These are phyloP conservation scores for Sander vitreus DNA, from an alignment of 2,113 vertebrate species.

Conservation along the genomic window DNA sequence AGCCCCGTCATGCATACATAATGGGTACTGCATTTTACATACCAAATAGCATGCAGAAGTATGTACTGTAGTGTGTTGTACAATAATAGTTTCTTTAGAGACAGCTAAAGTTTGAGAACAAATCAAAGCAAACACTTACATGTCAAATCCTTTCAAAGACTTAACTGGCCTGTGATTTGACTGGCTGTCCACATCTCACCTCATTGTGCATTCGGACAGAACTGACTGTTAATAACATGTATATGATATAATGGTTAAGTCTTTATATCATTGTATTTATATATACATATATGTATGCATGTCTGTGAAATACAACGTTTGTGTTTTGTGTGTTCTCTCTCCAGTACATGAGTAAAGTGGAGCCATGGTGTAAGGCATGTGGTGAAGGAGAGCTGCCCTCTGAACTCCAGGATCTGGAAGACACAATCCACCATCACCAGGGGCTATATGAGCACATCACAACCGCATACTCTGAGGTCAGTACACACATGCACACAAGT, in stretches of 20 bases:
- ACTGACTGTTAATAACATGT: background rate
- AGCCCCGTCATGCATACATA: background rate
- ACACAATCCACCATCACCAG: constrained; percentile 98
- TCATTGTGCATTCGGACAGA: background rate
- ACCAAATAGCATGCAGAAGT: no score
- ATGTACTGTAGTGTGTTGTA: background rate
- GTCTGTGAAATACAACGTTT: background rate
- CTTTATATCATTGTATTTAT: background rate
- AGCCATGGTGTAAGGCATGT: constrained; percentile 98
- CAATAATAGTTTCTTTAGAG: no score
- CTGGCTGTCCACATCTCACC: background rate
- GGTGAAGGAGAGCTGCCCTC: constrained; percentile 97
- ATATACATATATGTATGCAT: background rate
- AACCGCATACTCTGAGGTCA: constrained; percentile 94
- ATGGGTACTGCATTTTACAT: background rate
- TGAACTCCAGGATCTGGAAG: constrained; percentile 97
- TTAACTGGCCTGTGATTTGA: background rate
- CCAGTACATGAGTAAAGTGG: constrained; percentile 98
- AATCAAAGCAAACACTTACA: background rate
- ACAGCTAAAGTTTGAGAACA: background rate
- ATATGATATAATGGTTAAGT: background rate
- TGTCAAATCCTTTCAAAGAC: background rate
- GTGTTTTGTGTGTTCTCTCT: constrained; percentile 18
- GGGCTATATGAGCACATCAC: constrained; percentile 97
- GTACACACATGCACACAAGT: background rate